Base-by-base conservation (phyloP, 1,140 invertebrate species). In the Maconellicoccus hirsutus region DNA sequence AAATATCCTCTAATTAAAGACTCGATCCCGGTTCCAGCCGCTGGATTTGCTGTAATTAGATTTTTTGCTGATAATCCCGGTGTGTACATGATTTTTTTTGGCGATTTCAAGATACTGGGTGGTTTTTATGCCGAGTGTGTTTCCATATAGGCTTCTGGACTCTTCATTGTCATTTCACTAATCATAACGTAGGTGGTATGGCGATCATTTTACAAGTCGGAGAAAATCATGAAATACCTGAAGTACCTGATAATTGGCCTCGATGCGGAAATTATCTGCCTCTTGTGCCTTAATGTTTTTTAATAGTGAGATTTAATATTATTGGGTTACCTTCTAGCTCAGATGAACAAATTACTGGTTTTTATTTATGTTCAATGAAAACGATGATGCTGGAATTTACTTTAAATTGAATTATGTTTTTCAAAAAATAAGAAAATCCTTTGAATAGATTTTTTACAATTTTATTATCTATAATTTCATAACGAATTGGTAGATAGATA, bases 21-120 rank as follows among this genome's bases (percentile, higher is more conserved):
- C 75, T 93, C 92, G 0, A 87, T 95, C 0, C 92, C 89, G 0
- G 86, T 96, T 0, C 92, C 93, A 0, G 90, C 94, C 78, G 91
- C 91, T n/a, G 93, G 93, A 10, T 96, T 93, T 74, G 77, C 78
- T 4, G 78, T 82, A 42, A 73, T 83, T 7, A 76, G 82, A 33
- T 79, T 84, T 73, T 73, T 78, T 38, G 81, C 82, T n/a, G 77
- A 78, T 39, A 83, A 84, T 75, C 82, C 82, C 73, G 82, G 82
- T 83, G 14, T 14, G 6, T 7, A 38, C 14, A 38, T 38, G 33
- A 14, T 38, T 7, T 7, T 14, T 6, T 38, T 7, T 38, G 33
- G 14, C 33, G 33, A 38, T 6, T 38, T 38, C 33, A 6, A 38
- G 33, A 38, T 7, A 38, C 33, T 7, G 6, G 6, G 33, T 38